These are phyloP conservation scores for Sebastes trivittatus DNA, from an alignment of 2,797 vertebrate species.

Conservation along the genomic window DNA sequence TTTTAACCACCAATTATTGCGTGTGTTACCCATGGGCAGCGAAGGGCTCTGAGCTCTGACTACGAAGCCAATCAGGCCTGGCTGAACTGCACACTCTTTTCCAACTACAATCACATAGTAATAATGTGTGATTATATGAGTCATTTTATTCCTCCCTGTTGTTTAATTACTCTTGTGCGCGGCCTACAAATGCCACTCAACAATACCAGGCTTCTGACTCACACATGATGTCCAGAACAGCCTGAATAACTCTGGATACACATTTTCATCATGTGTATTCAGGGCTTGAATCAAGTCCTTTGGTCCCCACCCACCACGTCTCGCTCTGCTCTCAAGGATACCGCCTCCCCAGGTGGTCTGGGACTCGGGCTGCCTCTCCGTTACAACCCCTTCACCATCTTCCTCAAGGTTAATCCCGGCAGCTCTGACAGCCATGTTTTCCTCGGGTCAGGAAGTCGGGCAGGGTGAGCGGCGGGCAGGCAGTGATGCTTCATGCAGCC, in stretches of 20 bases:
- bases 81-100: not conserved
- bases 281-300: not conserved
- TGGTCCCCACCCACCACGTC: not conserved
- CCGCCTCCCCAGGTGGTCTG: conserved; percentile 36
- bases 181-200: conserved; percentile 23
- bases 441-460: conserved; percentile 38
- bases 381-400: conserved; percentile 24
- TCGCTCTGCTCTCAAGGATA: conserved; percentile 16
- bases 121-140: conserved; percentile 38
- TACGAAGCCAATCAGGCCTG: conserved; percentile 28
- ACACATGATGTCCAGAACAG: not conserved
- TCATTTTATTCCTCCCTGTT: conserved; percentile 17
- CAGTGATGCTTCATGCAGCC: conserved; percentile 21
- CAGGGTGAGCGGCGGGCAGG: conserved; percentile 21
- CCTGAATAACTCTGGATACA: not conserved
- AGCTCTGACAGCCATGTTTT: conserved; percentile 50
- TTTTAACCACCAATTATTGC: conserved; percentile 67
- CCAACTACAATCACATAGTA: conserved; percentile 25
- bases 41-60: conserved; percentile 24
- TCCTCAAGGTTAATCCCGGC: conserved; percentile 66
- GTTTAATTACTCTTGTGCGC: conserved; percentile 41
- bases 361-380: not conserved
- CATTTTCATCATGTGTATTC: not conserved
- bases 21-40: conserved; percentile 35
- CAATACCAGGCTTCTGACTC: not conserved